Conservation (phyloP, 2,797 vertebrate species). For the Acipenser oxyrinchus region DNA sequence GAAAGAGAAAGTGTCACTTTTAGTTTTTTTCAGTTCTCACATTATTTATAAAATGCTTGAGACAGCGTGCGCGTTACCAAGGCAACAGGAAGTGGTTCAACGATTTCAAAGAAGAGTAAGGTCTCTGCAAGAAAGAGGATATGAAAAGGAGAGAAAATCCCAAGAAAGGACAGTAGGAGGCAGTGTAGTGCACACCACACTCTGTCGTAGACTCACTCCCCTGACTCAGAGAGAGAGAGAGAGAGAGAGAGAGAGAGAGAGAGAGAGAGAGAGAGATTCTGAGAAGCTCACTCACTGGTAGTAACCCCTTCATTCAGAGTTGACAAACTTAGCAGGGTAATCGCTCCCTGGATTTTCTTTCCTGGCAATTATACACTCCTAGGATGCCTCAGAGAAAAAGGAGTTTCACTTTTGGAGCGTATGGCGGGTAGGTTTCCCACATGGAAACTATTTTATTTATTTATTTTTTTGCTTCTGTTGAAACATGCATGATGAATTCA, state of each 20-base stretch:
- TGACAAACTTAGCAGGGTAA: conserved; percentile 35
- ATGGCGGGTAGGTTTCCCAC: conserved; percentile 61
- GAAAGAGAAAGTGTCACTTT: too few species aligned
- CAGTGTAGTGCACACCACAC: background rate
- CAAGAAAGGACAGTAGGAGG: too few species aligned
- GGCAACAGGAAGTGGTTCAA: conserved; percentile 24
- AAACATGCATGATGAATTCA: too few species aligned
- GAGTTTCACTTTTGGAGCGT: conserved; percentile 76
- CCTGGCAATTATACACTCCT: conserved; percentile 30
- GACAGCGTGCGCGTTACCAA: conserved; percentile 24
- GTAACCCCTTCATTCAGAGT: conserved; percentile 26
- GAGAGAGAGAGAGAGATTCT: background rate
- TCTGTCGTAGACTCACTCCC: conserved; percentile 11
- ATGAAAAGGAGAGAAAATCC: too few species aligned
- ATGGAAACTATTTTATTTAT: too few species aligned
- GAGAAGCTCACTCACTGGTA: conserved; percentile 24
- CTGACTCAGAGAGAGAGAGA: conserved; percentile 21
- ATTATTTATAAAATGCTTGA: conserved; percentile 10
- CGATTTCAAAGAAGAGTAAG: background rate
- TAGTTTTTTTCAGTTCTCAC: too few species aligned
- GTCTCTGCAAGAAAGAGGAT: too few species aligned
- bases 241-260: conserved; percentile 8
- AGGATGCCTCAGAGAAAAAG: conserved; percentile 71
- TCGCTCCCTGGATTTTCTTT: conserved; percentile 7
- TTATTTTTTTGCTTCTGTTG: too few species aligned